phyloP scores from a whole-genome alignment of 2,888 invertebrate species.

The Patella depressa region DNA sequence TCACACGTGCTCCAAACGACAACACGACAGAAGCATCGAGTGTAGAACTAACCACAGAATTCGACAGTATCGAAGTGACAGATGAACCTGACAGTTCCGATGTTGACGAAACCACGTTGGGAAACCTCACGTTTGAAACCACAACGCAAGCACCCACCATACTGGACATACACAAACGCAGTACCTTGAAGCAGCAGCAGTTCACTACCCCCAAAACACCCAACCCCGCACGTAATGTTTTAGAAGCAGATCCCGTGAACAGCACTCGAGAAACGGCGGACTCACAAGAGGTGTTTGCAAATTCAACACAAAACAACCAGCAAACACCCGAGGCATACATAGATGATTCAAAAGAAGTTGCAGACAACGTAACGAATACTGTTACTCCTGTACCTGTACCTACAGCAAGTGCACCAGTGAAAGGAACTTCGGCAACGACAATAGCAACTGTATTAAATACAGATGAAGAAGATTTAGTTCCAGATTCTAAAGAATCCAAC shows the following conservation, averaged over 20 bases:
- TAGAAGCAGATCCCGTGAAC: too few species aligned
- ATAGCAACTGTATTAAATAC: background rate
- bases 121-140: background rate
- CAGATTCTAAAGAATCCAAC: background rate
- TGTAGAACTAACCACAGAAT: background rate
- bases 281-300: too few species aligned
- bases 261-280: too few species aligned
- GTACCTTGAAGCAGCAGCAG: background rate
- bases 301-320: too few species aligned
- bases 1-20: background rate
- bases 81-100: background rate
- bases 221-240: too few species aligned
- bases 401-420: constrained; percentile 9
- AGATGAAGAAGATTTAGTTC: background rate
- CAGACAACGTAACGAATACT: background rate
- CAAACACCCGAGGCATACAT: too few species aligned
- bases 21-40: constrained; percentile 9
- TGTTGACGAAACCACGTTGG: background rate
- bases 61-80: background rate
- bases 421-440: constrained; percentile 15
- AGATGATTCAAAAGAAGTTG: too few species aligned
- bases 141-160: background rate
- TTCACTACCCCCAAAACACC: too few species aligned
- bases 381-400: constrained; percentile 1
- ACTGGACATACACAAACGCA: background rate